Evolutionary conservation across 2,797 vertebrate genomes (phyloP), one percentile per base, ranked within the genome.

Genomic region (Novumbra hubbsi): DNA sequence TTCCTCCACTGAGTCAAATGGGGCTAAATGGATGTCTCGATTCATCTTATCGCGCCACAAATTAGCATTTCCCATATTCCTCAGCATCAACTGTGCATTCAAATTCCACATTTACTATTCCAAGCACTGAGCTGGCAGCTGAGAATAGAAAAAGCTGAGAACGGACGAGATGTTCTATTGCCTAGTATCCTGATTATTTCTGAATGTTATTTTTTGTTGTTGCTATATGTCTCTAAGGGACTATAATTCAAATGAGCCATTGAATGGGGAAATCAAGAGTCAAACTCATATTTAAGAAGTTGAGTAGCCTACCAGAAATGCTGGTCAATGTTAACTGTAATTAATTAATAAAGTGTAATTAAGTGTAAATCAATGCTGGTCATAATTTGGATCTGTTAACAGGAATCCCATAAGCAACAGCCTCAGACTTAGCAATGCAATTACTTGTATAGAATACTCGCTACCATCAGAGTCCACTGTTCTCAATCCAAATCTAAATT

Each of bases 61-160:
- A 94, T 93, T 92, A 93, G 91, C 92, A 92, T 93, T 93, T 93
- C 85, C 88, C 92, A 92, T 93, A 93, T 94, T 93, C 91, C 90
- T 87, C 87, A 82, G 90, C 90, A 90, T 92, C 89, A 87, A 90
- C 89, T 88, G 88, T 91, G 90, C 89, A 93, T 92, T 92, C 87
- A 91, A 92, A 93, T 91, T 92, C 88, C 87, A 86, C 88, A 91
- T 90, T 89, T 87, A 82, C 91, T 87, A 93, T 91, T 92, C 89
- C 82, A 83, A 76, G 87, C 88, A 91, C 86, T 87, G 89, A 86
- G 55, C 90, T 87, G 90, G 88, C 90, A 85, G 89, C 88, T 81
- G 79, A 83, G 87, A 45, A 45, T 80, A 55, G n/a, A 52, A 60
- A 52, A 52, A 57, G 52, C 11, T 0, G 19, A 60, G 52, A 41